Percentiles rank a stretch among this genome's conserved stretches.
These are phyloP conservation scores for Cathartes aura DNA, from an alignment of 2,113 vertebrate species.

Conservation along the genomic window DNA sequence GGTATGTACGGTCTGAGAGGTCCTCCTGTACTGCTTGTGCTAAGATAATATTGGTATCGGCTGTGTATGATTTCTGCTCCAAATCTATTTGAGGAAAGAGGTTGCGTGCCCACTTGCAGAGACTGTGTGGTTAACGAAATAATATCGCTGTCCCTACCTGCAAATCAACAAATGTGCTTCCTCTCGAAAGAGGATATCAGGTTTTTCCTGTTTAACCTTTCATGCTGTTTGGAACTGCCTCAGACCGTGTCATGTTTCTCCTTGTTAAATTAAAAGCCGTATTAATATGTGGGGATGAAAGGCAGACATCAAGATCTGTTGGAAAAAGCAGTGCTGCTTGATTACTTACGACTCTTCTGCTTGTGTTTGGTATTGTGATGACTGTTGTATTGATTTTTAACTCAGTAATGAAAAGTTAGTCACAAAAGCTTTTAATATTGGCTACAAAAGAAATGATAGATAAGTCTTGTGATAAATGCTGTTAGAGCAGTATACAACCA, in stretches of 20 bases:
- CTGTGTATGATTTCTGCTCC: background rate
- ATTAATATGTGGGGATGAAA: background rate
- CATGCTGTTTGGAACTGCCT: background rate
- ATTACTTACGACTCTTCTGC: background rate
- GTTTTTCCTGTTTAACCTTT: conserved; percentile 40
- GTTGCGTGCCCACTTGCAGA: background rate
- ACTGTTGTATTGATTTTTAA: background rate
- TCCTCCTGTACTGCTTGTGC: background rate
- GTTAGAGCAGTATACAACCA: background rate
- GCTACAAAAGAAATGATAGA: background rate
- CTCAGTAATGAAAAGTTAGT: background rate
- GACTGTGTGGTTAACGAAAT: background rate
- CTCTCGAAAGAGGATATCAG: background rate
- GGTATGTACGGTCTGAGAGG: conserved; percentile 60
- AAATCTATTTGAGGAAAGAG: accelerated
- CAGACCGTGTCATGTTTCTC: background rate
- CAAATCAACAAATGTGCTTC: background rate
- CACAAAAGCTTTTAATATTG: background rate
- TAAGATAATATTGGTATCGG: accelerated
- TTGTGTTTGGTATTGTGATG: background rate
- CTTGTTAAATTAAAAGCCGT: background rate
- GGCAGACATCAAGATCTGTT: background rate
- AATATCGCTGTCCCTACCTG: background rate
- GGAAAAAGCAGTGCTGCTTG: background rate
- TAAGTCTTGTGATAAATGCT: background rate